Evolutionary conservation across 2,113 vertebrate species (phyloP).

Genomic region (Sapajus apella): DNA sequence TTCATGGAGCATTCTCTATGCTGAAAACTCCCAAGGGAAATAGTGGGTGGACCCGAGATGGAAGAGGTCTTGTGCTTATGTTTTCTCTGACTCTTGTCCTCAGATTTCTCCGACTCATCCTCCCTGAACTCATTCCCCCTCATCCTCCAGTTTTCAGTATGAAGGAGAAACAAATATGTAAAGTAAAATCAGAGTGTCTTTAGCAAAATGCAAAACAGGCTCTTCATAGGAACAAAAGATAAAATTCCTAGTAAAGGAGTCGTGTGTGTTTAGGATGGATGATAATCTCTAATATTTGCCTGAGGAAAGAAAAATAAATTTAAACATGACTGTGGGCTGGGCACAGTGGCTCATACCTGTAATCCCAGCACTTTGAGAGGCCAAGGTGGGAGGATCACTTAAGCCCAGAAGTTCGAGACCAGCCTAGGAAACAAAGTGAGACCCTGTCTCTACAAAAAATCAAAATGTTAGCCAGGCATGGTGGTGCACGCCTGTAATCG

Average conservation of each 20-base stretch:
- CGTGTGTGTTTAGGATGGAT: not conserved
- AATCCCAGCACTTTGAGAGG: too few relatives aligned
- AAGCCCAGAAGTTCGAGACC: too few relatives aligned
- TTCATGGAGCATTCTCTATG: not conserved
- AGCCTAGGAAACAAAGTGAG: too few relatives aligned
- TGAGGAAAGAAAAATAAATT: not conserved
- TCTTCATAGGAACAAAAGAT: not conserved
- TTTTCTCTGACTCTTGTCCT: not conserved
- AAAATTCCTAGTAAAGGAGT: not conserved
- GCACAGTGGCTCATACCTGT: too few relatives aligned
- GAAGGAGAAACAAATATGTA: not conserved
- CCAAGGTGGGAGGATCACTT: too few relatives aligned
- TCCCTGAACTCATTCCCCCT: not conserved
- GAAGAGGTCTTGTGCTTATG: not conserved
- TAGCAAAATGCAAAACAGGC: not conserved
- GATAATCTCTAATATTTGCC: not conserved
- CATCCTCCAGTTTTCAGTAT: not conserved
- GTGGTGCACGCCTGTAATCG: too few relatives aligned
- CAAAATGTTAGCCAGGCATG: too few relatives aligned
- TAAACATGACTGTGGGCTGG: not conserved
- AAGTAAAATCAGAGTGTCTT: not conserved
- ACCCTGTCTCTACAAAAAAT: too few relatives aligned
- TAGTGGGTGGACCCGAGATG: accelerated
- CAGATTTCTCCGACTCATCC: not conserved
- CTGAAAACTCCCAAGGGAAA: not conserved